Evolutionary conservation across 1,140 invertebrate species (phyloP).

Genomic region (Drosophila arawakana): DNA sequence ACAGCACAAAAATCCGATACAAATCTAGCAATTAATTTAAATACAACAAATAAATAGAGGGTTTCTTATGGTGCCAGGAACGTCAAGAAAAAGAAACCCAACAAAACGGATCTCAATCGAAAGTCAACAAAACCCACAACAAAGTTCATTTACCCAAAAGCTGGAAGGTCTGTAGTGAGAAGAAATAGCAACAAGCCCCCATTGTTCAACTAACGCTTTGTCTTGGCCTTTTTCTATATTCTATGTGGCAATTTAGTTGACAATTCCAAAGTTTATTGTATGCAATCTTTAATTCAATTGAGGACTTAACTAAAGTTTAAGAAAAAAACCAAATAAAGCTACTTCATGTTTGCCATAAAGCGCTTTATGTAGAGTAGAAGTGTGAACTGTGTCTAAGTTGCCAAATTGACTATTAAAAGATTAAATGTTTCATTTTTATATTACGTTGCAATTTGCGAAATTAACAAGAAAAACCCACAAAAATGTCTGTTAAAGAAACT

Average conservation of each 20-base stretch:
- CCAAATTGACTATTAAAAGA: slow-evolving; percentile 2
- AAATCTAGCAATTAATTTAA: slow-evolving; percentile 24
- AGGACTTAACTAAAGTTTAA: slow-evolving; percentile 6
- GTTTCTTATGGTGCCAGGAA: slow-evolving; percentile 14
- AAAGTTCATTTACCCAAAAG: slow-evolving; percentile 47
- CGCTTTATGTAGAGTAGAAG: slow-evolving; percentile 2
- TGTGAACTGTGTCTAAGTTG: neutral
- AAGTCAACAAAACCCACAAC: slow-evolving; percentile 4
- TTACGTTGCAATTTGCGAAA: slow-evolving; percentile 15
- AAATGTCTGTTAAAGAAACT: slow-evolving; percentile 13
- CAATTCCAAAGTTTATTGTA: slow-evolving; percentile 18
- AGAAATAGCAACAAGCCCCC: neutral
- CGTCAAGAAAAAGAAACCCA: neutral
- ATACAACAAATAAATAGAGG: neutral
- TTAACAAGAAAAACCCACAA: slow-evolving; percentile 43
- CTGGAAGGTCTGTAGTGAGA: slow-evolving; percentile 4
- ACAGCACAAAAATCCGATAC: slow-evolving; percentile 8
- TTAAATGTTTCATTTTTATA: slow-evolving; percentile 27
- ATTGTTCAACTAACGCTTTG: slow-evolving; percentile 28
- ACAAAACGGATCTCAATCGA: slow-evolving; percentile 32
- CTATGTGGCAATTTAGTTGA: slow-evolving; percentile 22
- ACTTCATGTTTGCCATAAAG: slow-evolving; percentile 27
- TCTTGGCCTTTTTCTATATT: slow-evolving; percentile 10
- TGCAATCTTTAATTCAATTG: slow-evolving; percentile 7
- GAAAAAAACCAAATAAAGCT: slow-evolving; percentile 3